phyloP scores from a whole-genome alignment of 2,888 invertebrate genomes.

The Synanthedon vespiformis region DNA sequence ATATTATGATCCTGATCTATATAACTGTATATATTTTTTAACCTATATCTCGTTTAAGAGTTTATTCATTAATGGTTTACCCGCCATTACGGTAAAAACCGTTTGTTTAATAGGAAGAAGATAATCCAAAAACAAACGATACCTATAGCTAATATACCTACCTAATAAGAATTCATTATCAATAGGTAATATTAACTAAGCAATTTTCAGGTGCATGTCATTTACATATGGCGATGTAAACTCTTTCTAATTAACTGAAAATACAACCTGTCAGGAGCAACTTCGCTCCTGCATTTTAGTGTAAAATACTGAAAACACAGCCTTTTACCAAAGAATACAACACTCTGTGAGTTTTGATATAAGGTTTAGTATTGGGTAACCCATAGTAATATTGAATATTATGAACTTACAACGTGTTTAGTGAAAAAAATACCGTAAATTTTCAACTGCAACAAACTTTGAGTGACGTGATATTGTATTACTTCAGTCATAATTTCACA shows the following conservation, averaged over 20 bases:
- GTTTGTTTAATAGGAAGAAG: too few relatives aligned
- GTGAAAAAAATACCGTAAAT: constrained; percentile 5
- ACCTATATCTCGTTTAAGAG: too few relatives aligned
- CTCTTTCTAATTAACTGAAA: constrained; percentile 45
- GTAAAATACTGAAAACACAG: constrained; percentile 5
- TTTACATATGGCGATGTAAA: constrained; percentile 4
- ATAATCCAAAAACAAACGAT: too few relatives aligned
- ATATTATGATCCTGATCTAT: too few relatives aligned
- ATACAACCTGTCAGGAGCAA: constrained; percentile 29
- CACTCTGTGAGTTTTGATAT: neutral
- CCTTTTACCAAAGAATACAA: neutral
- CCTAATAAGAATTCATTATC: too few relatives aligned
- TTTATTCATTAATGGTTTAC: too few relatives aligned
- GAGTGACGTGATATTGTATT: too few relatives aligned
- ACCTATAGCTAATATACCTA: too few relatives aligned
- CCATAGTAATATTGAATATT: neutral
- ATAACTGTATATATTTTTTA: too few relatives aligned
- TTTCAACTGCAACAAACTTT: constrained; percentile 7
- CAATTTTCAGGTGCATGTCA: neutral
- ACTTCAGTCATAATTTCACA: neutral
- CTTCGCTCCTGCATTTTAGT: constrained; percentile 5
- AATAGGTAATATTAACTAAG: too few relatives aligned
- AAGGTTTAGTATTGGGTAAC: constrained; percentile 1
- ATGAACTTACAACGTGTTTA: constrained; percentile 1
- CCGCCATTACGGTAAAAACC: too few relatives aligned